phyloP scores from a whole-genome alignment of 2,888 invertebrate genomes.

The Aphelenchoides bicaudatus region DNA sequence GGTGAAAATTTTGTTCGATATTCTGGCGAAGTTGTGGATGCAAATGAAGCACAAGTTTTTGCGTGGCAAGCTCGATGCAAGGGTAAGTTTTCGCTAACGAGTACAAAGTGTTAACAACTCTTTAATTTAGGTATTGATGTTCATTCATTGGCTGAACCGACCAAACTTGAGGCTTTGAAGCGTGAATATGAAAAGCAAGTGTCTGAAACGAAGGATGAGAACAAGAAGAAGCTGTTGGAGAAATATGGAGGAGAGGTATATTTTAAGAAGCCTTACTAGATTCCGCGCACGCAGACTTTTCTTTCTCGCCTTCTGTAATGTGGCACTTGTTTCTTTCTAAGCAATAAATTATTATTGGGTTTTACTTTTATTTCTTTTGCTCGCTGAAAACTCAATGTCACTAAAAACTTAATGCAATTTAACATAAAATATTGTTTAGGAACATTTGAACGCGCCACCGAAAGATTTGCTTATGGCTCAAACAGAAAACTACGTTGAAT shows the following conservation, averaged over 20 bases:
- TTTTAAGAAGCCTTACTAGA: too few species aligned
- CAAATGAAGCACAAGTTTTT: slow-evolving; percentile 76
- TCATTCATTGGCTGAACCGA: slow-evolving; percentile 92
- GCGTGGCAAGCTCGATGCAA: slow-evolving; percentile 58
- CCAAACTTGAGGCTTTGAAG: slow-evolving; percentile 85
- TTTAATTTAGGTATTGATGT: slow-evolving; percentile 78
- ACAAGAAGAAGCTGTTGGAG: slow-evolving; percentile 74
- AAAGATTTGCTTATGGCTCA: slow-evolving; percentile 84
- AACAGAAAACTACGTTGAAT: slow-evolving; percentile 90
- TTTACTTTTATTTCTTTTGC: too few species aligned
- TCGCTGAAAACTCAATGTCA: too few species aligned
- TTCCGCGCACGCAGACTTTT: too few species aligned
- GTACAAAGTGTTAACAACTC: slow-evolving; percentile 59
- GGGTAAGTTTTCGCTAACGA: slow-evolving; percentile 64
- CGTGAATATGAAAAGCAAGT: slow-evolving; percentile 84
- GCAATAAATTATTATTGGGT: too few species aligned
- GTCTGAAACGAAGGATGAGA: slow-evolving; percentile 80
- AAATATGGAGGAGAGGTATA: slow-evolving; percentile 77
- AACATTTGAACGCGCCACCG: slow-evolving; percentile 82
- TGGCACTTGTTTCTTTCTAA: too few species aligned
- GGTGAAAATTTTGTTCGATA: slow-evolving; percentile 93
- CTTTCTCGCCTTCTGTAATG: too few species aligned
- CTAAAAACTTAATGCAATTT: slow-evolving; percentile 12
- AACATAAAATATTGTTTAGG: slow-evolving; percentile 65
- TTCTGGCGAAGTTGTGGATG: slow-evolving; percentile 84